phyloP scores from a whole-genome alignment of 2,888 invertebrate genomes.

The Tyria jacobaeae region DNA sequence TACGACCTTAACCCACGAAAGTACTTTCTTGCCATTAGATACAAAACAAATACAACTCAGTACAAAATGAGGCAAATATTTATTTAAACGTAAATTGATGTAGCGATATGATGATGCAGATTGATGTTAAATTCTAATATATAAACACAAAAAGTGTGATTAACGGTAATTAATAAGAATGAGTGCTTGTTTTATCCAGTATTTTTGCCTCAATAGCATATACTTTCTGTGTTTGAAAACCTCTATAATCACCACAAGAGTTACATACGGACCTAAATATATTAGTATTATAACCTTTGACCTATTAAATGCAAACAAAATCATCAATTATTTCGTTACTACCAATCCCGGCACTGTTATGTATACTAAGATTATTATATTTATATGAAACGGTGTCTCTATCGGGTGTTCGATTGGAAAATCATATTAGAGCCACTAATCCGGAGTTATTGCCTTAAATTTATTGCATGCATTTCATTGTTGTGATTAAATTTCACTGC shows the following conservation, averaged over 20 bases:
- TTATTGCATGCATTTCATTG: constrained; percentile 43
- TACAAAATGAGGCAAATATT: too few relatives aligned
- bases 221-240: background rate
- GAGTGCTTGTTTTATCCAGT: background rate
- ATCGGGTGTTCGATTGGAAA: constrained; percentile 25
- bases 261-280: background rate
- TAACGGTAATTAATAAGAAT: background rate
- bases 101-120: background rate
- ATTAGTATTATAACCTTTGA: background rate
- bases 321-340: background rate
- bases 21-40: too few relatives aligned
- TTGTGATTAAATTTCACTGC: constrained; percentile 56
- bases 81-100: too few relatives aligned
- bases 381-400: background rate
- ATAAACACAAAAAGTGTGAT: background rate
- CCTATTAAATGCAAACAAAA: background rate
- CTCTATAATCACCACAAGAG: background rate
- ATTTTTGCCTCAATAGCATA: background rate
- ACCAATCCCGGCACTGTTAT: background rate
- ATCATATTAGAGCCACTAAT: constrained; percentile 34
- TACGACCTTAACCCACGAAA: too few relatives aligned
- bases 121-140: background rate
- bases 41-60: too few relatives aligned
- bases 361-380: background rate
- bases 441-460: constrained; percentile 38